Conservation (phyloP, 2,888 invertebrate genomes). For the Exocentrus adspersus region DNA sequence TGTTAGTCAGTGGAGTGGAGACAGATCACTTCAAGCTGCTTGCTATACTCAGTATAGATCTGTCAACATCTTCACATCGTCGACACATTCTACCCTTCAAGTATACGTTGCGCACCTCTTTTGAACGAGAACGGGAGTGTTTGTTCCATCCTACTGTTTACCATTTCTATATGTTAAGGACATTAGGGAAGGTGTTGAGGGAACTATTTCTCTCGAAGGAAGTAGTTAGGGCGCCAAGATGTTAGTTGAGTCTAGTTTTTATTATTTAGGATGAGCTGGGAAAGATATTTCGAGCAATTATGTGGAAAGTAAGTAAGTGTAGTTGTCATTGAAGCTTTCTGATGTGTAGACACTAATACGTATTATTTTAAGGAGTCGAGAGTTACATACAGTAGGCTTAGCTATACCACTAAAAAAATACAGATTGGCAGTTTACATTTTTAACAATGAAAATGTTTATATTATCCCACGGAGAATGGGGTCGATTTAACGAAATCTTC, state of each 20-base stretch:
- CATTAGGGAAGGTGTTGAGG: slow-evolving; percentile 44
- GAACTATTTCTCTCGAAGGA: slow-evolving; percentile 15
- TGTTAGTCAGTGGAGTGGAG: slow-evolving; percentile 56
- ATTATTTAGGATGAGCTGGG: not conserved
- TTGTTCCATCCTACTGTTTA: slow-evolving; percentile 50
- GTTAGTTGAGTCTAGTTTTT: not conserved
- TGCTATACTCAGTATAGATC: slow-evolving; percentile 31
- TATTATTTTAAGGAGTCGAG: too few relatives aligned
- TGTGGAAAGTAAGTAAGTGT: too few relatives aligned
- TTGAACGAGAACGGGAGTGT: not conserved
- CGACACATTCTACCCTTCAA: not conserved
- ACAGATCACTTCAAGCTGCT: slow-evolving; percentile 56
- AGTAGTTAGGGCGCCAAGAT: slow-evolving; percentile 4
- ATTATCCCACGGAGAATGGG: too few relatives aligned
- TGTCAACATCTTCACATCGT: slow-evolving; percentile 24
- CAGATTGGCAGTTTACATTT: too few relatives aligned
- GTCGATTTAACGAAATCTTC: too few relatives aligned
- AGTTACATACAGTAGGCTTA: too few relatives aligned
- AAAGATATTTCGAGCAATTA: not conserved
- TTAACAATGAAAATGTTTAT: too few relatives aligned
- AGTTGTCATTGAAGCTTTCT: too few relatives aligned
- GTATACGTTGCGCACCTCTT: not conserved
- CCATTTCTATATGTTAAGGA: slow-evolving; percentile 50
- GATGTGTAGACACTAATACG: too few relatives aligned
- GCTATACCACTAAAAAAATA: too few relatives aligned